Conservation (phyloP, 2,888 invertebrate genomes). For the Synanthedon tipuliformis region DNA sequence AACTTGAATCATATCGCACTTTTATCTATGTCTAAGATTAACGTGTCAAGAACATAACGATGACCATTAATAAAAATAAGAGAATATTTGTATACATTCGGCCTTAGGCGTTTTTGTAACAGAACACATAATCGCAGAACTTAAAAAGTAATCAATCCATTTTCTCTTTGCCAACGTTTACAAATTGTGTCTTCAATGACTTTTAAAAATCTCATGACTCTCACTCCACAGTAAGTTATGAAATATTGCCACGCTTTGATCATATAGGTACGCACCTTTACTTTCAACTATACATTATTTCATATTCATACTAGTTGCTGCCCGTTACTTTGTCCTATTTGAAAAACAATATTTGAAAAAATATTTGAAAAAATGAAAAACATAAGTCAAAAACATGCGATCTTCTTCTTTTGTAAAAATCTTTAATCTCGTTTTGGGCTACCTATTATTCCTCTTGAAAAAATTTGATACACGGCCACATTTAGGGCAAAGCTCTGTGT, state of each 20-base stretch:
- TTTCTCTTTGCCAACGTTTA: slow-evolving; percentile 56
- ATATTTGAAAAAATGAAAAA: too few relatives aligned
- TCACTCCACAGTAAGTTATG: slow-evolving; percentile 44
- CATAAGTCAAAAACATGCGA: too few relatives aligned
- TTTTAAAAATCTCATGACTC: slow-evolving; percentile 53
- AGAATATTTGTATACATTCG: slow-evolving; percentile 28
- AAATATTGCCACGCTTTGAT: slow-evolving; percentile 26
- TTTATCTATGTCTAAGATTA: neutral
- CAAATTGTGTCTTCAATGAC: slow-evolving; percentile 61
- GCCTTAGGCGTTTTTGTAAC: slow-evolving; percentile 46
- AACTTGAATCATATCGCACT: neutral
- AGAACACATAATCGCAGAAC: slow-evolving; percentile 54
- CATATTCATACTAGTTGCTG: too few relatives aligned
- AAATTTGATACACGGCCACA: too few relatives aligned
- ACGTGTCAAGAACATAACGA: slow-evolving; percentile 39
- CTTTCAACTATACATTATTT: slow-evolving; percentile 16
- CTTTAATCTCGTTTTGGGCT: too few relatives aligned
- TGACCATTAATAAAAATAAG: slow-evolving; percentile 41
- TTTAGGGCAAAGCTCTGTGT: too few relatives aligned
- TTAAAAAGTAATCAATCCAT: slow-evolving; percentile 68
- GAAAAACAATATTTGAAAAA: too few relatives aligned
- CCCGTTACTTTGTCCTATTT: too few relatives aligned
- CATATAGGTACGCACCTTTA: slow-evolving; percentile 26
- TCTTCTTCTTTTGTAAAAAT: too few relatives aligned
- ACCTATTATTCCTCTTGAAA: too few relatives aligned